phyloP scores from a whole-genome alignment of 2,113 vertebrate genomes.

The Tamias sibiricus region DNA sequence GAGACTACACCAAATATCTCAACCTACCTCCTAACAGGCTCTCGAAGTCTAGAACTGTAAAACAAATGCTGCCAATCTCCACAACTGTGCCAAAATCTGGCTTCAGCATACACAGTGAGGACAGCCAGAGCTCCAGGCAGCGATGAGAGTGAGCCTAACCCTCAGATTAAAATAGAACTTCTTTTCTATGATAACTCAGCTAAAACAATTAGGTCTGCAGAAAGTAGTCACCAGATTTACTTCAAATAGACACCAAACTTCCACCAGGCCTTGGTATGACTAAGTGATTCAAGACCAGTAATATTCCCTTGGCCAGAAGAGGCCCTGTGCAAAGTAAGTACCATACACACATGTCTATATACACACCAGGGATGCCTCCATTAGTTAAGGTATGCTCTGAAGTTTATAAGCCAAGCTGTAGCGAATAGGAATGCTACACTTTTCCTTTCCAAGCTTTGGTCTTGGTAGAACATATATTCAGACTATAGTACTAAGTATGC shows the following conservation, averaged over 20 bases:
- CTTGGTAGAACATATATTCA: slow-evolving; percentile 41
- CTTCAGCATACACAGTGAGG: background rate
- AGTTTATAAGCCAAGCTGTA: slow-evolving; percentile 2
- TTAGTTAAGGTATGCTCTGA: background rate
- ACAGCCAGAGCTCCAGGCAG: background rate
- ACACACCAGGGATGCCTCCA: background rate
- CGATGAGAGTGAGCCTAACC: background rate
- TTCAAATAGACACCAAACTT: background rate
- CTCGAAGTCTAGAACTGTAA: background rate
- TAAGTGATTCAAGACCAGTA: background rate
- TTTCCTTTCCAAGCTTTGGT: slow-evolving; percentile 31
- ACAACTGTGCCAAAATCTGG: background rate
- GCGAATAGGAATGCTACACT: slow-evolving; percentile 6
- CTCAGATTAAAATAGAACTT: background rate
- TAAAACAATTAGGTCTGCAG: background rate
- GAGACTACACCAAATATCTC: background rate
- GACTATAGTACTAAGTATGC: slow-evolving; percentile 36
- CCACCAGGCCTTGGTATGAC: background rate
- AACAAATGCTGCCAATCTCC: background rate
- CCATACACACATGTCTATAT: background rate
- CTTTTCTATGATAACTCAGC: background rate
- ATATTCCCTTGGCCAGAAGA: background rate
- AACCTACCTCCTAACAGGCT: background rate
- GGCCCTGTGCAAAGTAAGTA: background rate
- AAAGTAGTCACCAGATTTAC: background rate